These are phyloP conservation scores for Antigone vipio DNA, from an alignment of 2,113 vertebrate species.

Conservation along the genomic window DNA sequence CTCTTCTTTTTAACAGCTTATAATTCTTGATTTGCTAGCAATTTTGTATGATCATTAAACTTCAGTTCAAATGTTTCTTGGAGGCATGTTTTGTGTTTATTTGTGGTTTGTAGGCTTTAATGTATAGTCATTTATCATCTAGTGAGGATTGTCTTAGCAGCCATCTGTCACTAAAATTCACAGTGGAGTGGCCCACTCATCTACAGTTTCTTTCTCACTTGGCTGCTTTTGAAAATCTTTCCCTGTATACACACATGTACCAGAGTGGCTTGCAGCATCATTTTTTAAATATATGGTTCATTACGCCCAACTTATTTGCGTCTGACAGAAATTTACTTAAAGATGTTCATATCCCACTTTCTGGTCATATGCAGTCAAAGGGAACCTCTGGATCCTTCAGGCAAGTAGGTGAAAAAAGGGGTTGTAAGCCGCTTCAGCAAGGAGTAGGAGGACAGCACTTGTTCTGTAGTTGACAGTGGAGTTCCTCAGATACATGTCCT, in stretches of 20 bases:
- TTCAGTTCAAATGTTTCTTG: neutral
- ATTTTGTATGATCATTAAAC: neutral
- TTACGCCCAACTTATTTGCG: neutral
- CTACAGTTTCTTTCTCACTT: neutral
- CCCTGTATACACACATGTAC: neutral
- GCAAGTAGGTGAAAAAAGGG: neutral
- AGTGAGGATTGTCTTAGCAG: neutral
- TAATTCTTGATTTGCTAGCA: neutral
- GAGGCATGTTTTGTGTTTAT: neutral
- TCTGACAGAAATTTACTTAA: neutral
- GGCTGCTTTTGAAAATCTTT: neutral
- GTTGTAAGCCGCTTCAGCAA: neutral
- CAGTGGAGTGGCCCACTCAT: neutral
- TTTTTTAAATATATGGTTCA: neutral
- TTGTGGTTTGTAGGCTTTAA: neutral
- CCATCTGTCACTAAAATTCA: slow-evolving; percentile 35
- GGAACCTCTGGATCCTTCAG: neutral
- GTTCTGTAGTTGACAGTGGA: neutral
- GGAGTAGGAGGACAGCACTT: neutral
- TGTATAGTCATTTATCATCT: neutral
- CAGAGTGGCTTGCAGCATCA: neutral
- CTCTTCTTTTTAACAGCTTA: neutral
- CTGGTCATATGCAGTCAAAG: neutral
- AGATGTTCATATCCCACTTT: neutral
- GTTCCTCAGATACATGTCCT: neutral